Conservation (phyloP, 2,888 invertebrate genomes). For the Caenorhabditis zanzibari region DNA sequence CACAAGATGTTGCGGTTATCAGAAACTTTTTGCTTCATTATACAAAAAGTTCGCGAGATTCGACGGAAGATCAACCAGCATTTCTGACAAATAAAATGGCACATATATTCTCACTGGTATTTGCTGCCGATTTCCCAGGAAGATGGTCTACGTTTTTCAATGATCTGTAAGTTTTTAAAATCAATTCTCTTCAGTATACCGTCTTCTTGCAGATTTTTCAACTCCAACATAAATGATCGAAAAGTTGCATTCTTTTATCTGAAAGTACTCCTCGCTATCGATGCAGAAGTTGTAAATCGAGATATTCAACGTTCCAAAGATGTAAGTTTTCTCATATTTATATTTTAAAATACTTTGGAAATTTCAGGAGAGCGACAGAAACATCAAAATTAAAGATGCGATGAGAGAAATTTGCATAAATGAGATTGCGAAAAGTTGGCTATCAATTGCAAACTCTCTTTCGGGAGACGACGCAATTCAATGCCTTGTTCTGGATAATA, state of each 20-base stretch:
- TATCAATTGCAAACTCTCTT: slow-evolving; percentile 84
- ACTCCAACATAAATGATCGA: slow-evolving; percentile 45
- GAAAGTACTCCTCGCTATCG: slow-evolving; percentile 85
- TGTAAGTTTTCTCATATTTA: slow-evolving; percentile 72
- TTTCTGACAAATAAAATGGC: slow-evolving; percentile 86
- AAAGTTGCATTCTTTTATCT: slow-evolving; percentile 85
- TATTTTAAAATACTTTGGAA: background rate
- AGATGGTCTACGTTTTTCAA: slow-evolving; percentile 86
- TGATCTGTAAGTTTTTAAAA: slow-evolving; percentile 81
- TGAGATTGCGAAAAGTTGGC: slow-evolving; percentile 86
- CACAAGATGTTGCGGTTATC: slow-evolving; percentile 54
- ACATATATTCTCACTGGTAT: slow-evolving; percentile 86
- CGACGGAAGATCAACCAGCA: slow-evolving; percentile 75
- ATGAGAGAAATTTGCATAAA: slow-evolving; percentile 86
- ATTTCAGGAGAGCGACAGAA: slow-evolving; percentile 84
- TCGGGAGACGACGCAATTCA: slow-evolving; percentile 61
- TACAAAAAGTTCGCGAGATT: slow-evolving; percentile 47
- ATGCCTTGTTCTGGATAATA: slow-evolving; percentile 85
- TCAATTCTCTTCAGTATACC: background rate
- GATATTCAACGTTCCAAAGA: slow-evolving; percentile 84
- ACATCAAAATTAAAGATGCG: slow-evolving; percentile 86
- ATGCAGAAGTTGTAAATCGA: slow-evolving; percentile 86
- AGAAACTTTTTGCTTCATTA: slow-evolving; percentile 74
- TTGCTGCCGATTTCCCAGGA: slow-evolving; percentile 85
- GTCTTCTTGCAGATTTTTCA: slow-evolving; percentile 61